phyloP scores from a whole-genome alignment of 2,888 invertebrate genomes.

The Pandemis heparana region DNA sequence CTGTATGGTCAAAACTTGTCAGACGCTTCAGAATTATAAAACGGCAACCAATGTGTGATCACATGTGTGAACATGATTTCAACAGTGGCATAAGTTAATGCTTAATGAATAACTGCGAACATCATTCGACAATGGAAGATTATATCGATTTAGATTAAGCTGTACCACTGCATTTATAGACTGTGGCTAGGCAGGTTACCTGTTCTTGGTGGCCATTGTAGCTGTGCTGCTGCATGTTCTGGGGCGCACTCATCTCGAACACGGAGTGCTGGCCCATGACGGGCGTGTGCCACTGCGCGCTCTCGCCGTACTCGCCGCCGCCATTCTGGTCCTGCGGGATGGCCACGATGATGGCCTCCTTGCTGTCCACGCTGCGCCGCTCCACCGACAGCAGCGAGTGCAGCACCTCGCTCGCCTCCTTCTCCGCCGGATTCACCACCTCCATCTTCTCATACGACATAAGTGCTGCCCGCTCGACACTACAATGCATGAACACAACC shows the following conservation, averaged over 20 bases:
- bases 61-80: too few species aligned
- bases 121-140: neutral
- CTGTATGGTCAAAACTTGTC: neutral
- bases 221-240: slow-evolving; percentile 78
- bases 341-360: slow-evolving; percentile 81
- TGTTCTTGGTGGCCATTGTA: slow-evolving; percentile 83
- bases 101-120: too few species aligned
- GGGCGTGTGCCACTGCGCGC: slow-evolving; percentile 88
- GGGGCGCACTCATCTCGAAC: slow-evolving; percentile 74
- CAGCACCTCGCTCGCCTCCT: slow-evolving; percentile 89
- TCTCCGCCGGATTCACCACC: slow-evolving; percentile 88
- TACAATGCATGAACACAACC: slow-evolving; percentile 61
- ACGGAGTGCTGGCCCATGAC: slow-evolving; percentile 85
- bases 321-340: slow-evolving; percentile 79
- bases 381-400: slow-evolving; percentile 89
- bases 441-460: slow-evolving; percentile 87
- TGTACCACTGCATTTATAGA: neutral
- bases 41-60: too few species aligned
- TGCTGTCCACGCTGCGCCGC: slow-evolving; percentile 87
- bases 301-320: slow-evolving; percentile 79
- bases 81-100: too few species aligned
- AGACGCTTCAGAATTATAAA: neutral
- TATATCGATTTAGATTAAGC: neutral
- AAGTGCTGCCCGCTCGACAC: slow-evolving; percentile 63
- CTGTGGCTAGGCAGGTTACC: slow-evolving; percentile 54